Evolutionary conservation across 2,797 vertebrate species (phyloP), one percentile per base, ranked within the genome.

Genomic region (Pantherophis vulpinus): DNA sequence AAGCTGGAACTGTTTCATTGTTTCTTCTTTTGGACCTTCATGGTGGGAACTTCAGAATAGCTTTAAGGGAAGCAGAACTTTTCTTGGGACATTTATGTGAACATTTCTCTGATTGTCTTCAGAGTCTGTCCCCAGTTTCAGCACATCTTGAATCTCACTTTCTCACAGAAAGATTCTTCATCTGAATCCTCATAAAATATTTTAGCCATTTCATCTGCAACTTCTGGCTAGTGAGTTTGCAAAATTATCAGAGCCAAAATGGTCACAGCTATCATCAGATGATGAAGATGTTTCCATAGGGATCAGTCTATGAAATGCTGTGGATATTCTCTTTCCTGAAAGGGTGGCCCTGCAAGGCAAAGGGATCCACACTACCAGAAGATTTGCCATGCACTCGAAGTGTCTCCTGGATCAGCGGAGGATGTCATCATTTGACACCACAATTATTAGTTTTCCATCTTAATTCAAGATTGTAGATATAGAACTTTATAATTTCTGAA

Each of bases 201-300:
- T 97, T 98, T 98, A 86, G 97, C 97, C 95, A 98, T 97, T 94
- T 96, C 97, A 94, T 96, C 90, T 16, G 91, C 97, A 96, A 97
- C 98, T 55, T 95, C 97, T 54, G 93, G 97, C 94, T 98, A 99
- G 99, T 32, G 98, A 99, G 96, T 98, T 98, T 95, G 98, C 98
- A 97, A 99, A 99, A 96, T 99, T 99, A 96, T 99, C 99, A 16
- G 99, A 99, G 94, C 98, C 99, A 94, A 99, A 99, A 97, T 99
- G 99, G 97, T 99, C 99, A 95, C 99, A 99, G 97, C 99, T 99
- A 97, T 99, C 99, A 96, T 99, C 99, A 0, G 99, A 99, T 32
- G 98, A 99, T 47, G 98, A 99, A 0, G 98, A 98, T 8, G 98
- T 99, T 97, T 99, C 99, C 98, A 99, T 98, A 93, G 99, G 98